These are phyloP conservation scores for Papilio demoleus DNA, from an alignment of 2,888 invertebrate genomes.

Conservation along the genomic window DNA sequence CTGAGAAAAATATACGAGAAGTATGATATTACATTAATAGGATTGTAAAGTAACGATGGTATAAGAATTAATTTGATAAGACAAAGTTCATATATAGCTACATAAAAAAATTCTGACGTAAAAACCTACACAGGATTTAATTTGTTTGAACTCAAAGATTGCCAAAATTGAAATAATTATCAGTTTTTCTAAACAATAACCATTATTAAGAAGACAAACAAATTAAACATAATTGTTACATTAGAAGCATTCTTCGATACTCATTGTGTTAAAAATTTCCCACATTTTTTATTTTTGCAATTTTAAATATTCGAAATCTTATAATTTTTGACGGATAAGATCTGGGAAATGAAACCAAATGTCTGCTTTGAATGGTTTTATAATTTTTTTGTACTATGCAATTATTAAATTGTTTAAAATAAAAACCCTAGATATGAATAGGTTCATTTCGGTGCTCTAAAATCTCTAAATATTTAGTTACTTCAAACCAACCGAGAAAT, in stretches of 20 bases:
- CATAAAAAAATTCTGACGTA: not conserved
- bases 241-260: conserved; percentile 6
- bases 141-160: not conserved
- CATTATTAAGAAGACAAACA: not conserved
- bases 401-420: not conserved
- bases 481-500: not conserved
- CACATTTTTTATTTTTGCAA: conserved; percentile 1
- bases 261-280: conserved; percentile 1
- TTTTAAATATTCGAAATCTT: not conserved
- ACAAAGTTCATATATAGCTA: too few species aligned
- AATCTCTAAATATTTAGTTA: not conserved
- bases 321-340: not conserved
- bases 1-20: not conserved
- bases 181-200: not conserved
- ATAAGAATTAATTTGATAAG: too few species aligned
- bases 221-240: not conserved
- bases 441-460: not conserved
- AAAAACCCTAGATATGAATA: not conserved
- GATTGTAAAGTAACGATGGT: too few species aligned
- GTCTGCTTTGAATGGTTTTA: not conserved
- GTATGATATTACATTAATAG: too few species aligned
- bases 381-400: not conserved
- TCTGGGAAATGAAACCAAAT: not conserved
- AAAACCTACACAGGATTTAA: not conserved
- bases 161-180: not conserved